Evolutionary conservation across 2,797 vertebrate genomes (phyloP).

Genomic region (Myotis daubentonii): DNA sequence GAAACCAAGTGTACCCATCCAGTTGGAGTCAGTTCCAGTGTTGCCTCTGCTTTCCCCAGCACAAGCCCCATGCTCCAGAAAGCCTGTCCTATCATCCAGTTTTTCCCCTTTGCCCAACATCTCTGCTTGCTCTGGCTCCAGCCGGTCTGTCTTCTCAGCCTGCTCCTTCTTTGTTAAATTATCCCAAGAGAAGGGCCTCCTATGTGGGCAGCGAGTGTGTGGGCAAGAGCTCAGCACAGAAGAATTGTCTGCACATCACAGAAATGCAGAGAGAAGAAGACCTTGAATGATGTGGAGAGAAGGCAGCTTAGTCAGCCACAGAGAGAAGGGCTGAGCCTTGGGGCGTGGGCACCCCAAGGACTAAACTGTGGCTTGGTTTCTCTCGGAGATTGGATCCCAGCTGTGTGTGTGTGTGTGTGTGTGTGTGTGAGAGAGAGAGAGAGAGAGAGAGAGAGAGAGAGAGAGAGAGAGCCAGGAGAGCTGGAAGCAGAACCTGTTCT

Average conservation of each 20-base stretch:
- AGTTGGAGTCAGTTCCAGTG: not conserved
- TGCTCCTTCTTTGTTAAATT: constrained; percentile 58
- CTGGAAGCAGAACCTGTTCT: not conserved
- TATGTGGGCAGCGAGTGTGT: constrained; percentile 59
- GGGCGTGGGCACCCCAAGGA: not conserved
- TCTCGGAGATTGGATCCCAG: not conserved
- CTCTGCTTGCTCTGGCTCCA: constrained; percentile 19
- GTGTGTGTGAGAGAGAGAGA: not conserved
- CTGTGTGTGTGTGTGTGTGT: not conserved
- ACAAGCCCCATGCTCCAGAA: not conserved
- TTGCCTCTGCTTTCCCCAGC: not conserved
- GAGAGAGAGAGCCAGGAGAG: not conserved
- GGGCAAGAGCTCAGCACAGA: constrained; percentile 57
- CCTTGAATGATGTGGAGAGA: not conserved
- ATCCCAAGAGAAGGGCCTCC: constrained; percentile 61
- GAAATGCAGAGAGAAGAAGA: constrained; percentile 47
- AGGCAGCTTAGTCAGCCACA: not conserved
- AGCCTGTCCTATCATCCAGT: not conserved
- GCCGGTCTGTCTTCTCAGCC: constrained; percentile 24
- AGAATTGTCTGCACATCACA: constrained; percentile 5
- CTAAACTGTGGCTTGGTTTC: not conserved
- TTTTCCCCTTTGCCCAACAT: constrained; percentile 35
- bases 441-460: no score
- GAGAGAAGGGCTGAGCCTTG: not conserved
- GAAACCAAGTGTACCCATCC: not conserved